Evolutionary conservation across 2,888 invertebrate genomes (phyloP).

Genomic region (Timema cristinae): DNA sequence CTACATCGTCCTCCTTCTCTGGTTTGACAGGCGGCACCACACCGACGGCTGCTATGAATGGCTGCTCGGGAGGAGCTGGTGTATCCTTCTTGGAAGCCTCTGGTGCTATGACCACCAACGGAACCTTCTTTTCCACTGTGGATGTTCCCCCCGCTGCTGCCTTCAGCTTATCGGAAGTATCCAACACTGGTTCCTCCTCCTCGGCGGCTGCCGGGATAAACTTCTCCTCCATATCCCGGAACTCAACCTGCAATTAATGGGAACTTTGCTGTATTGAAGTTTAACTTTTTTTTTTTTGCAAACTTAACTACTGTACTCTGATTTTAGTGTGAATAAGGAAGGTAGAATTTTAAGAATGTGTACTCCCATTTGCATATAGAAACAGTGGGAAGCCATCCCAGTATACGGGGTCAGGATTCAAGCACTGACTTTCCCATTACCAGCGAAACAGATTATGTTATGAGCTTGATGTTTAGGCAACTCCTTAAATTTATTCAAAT

Average conservation of each 20-base stretch:
- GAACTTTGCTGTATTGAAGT: neutral
- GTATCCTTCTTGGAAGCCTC: constrained; percentile 50
- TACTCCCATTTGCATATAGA: neutral
- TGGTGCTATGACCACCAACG: constrained; percentile 46
- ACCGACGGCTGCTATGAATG: constrained; percentile 22
- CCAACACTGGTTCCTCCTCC: constrained; percentile 59
- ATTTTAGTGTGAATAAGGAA: neutral
- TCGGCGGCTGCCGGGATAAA: constrained; percentile 40
- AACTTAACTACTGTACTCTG: neutral
- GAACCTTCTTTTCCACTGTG: constrained; percentile 53
- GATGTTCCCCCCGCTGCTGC: constrained; percentile 22
- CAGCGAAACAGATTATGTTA: too few relatives aligned
- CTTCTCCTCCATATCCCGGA: constrained; percentile 65
- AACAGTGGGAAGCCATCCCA: too few relatives aligned
- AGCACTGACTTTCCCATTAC: too few relatives aligned
- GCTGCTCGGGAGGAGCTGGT: constrained; percentile 43
- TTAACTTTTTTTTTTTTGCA: neutral
- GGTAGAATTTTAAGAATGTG: neutral
- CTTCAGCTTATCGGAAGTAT: constrained; percentile 50
- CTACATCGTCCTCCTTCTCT: constrained; percentile 43
- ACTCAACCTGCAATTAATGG: constrained; percentile 52
- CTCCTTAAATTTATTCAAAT: too few relatives aligned
- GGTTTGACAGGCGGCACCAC: constrained; percentile 31
- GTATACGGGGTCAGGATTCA: too few relatives aligned
- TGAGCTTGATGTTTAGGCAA: too few relatives aligned